phyloP scores from a whole-genome alignment of 2,797 vertebrate species.

The Jordanella pulchra region DNA sequence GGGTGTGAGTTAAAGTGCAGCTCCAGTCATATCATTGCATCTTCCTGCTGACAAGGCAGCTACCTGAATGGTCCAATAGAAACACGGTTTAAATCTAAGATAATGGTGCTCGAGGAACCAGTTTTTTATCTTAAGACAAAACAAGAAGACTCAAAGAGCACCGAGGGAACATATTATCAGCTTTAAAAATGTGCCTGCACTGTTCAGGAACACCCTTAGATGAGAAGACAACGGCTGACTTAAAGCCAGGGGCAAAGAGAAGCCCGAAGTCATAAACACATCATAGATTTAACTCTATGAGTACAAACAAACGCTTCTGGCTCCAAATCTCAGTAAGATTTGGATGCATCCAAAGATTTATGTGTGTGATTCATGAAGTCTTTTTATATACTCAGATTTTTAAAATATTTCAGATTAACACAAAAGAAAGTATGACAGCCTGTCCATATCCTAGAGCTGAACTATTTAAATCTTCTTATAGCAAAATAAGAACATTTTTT shows the following conservation, averaged over 20 bases:
- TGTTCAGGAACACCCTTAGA: background rate
- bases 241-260: background rate
- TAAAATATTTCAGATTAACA: too few relatives aligned
- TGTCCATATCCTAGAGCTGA: too few relatives aligned
- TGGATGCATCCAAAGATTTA: too few relatives aligned
- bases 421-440: too few relatives aligned
- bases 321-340: too few relatives aligned
- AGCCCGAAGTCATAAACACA: background rate
- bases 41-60: background rate
- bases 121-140: constrained; percentile 36
- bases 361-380: too few relatives aligned
- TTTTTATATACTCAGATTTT: too few relatives aligned
- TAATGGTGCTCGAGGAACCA: constrained; percentile 30
- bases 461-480: too few relatives aligned
- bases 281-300: too few relatives aligned
- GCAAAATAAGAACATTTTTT: too few relatives aligned
- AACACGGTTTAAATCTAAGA: constrained; percentile 9
- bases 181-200: background rate
- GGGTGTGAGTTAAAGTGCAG: background rate
- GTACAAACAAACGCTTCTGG: too few relatives aligned
- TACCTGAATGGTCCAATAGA: background rate
- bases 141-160: background rate
- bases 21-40: background rate
- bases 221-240: too few relatives aligned
- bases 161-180: constrained; percentile 20